Base-by-base conservation (phyloP, 1,140 invertebrate species). In the Adoxophyes honmai region DNA sequence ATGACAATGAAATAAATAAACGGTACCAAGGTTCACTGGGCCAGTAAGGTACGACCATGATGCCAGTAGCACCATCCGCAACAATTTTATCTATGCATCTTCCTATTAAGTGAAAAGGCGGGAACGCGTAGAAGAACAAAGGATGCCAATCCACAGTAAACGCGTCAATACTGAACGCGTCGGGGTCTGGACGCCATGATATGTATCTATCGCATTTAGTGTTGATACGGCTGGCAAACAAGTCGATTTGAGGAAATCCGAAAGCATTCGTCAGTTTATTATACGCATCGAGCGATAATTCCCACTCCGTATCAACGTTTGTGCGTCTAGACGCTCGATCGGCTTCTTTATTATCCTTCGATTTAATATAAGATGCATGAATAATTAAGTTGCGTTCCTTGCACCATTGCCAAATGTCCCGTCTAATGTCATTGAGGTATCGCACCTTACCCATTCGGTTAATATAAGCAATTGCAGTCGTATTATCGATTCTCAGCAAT, bases 331-430 rank as follows among this genome's bases (percentile, higher is more conserved):
- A 76, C 42, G 60, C 51, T 55, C 58, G 57, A 39, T 71, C 78
- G 10, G 73, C 64, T 39, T 64, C 55, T 7, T n/a, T 58, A 36
- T 77, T 76, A 10, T 70, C n/a, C n/a, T n/a, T n/a, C n/a, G n/a
- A n/a, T n/a, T n/a, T n/a, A n/a, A n/a, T n/a, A n/a, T n/a, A n/a
- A 18, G 54, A 68, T 44, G 57, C 61, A 54, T 65, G 66, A 34
- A 79, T 57, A 39, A 36, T 62, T 33, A 74, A 21, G n/a, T 70
- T 57, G 38, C 57, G 34, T 28, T 39, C 33, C 60, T 77, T 70
- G 55, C 76, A 77, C 70, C 74, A 77, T n/a, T 65, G 37, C 70
- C 70, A 73, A 28, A 81, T 67, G 28, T 64, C 7, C 15, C 56
- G 55, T 9, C 64, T 8, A 9, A 77, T 8, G n/a, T 63, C 18